These are phyloP conservation scores for Cheiracanthium punctorium DNA, from an alignment of 2,888 invertebrate species.

Conservation along the genomic window DNA sequence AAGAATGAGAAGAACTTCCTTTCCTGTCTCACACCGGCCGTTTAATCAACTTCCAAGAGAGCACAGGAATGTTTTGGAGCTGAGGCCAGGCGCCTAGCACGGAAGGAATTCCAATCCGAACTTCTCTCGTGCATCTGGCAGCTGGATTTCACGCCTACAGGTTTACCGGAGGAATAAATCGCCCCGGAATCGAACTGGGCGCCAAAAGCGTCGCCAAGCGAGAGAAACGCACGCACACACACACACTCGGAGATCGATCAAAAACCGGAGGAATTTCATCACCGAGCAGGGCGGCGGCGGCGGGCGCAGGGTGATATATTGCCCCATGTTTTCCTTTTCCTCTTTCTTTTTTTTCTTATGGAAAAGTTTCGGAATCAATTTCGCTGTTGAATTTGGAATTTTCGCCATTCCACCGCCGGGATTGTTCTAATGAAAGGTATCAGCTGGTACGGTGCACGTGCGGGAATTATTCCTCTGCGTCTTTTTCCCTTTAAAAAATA, in stretches of 20 bases:
- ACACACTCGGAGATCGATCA: not conserved
- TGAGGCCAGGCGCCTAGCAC: slow-evolving; percentile 41
- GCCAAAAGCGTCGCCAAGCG: slow-evolving; percentile 50
- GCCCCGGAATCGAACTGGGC: slow-evolving; percentile 53
- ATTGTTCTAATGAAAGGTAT: no score
- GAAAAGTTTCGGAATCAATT: no score
- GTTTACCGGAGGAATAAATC: slow-evolving; percentile 56
- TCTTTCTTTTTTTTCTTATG: no score
- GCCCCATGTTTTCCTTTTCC: not conserved
- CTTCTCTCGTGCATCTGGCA: slow-evolving; percentile 67
- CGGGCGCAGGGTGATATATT: not conserved
- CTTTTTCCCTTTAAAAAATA: no score
- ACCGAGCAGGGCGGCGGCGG: not conserved
- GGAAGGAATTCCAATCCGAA: slow-evolving; percentile 63
- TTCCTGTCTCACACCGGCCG: not conserved
- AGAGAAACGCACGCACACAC: slow-evolving; percentile 20
- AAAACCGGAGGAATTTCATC: not conserved
- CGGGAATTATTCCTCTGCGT: no score
- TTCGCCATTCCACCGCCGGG: no score
- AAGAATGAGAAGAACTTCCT: no score
- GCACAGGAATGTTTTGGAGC: not conserved
- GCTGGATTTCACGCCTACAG: slow-evolving; percentile 67
- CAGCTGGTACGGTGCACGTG: no score
- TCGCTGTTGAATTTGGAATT: no score
- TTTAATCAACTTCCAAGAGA: not conserved